These are phyloP conservation scores for Pelobates cultripes DNA, from an alignment of 2,797 vertebrate genomes.

Conservation along the genomic window DNA sequence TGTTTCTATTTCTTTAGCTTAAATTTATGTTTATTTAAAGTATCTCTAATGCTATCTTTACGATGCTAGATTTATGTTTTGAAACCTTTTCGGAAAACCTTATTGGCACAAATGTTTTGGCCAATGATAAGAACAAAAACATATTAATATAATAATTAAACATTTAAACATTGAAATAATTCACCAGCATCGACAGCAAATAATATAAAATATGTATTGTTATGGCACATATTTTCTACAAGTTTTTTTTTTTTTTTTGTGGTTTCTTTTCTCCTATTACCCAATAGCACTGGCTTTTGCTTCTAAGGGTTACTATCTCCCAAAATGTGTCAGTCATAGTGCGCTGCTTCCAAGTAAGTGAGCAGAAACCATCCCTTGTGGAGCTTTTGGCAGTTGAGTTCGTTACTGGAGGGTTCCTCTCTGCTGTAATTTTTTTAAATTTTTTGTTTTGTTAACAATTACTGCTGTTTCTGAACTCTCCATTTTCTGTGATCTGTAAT, in stretches of 20 bases:
- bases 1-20: not conserved
- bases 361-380: slow-evolving; percentile 58
- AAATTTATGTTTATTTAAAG: not conserved
- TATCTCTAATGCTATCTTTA: not conserved
- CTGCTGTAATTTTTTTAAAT: slow-evolving; percentile 35
- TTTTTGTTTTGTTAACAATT: slow-evolving; percentile 83
- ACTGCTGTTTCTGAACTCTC: slow-evolving; percentile 98
- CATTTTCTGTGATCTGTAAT: slow-evolving; percentile 97
- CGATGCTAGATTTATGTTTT: not conserved
- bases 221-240: slow-evolving; percentile 67
- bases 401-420: slow-evolving; percentile 22
- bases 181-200: slow-evolving; percentile 61
- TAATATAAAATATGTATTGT: slow-evolving; percentile 59
- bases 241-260: not conserved
- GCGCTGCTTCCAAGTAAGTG: slow-evolving; percentile 60
- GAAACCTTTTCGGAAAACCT: not conserved
- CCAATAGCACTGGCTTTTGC: slow-evolving; percentile 58
- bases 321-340: slow-evolving; percentile 64
- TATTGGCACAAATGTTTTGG: slow-evolving; percentile 54
- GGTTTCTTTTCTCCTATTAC: slow-evolving; percentile 19
- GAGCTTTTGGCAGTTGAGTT: slow-evolving; percentile 52
- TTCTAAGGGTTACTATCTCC: slow-evolving; percentile 48
- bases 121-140: slow-evolving; percentile 48
- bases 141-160: slow-evolving; percentile 43
- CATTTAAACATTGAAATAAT: slow-evolving; percentile 63